Evolutionary conservation across 35 echinoderm and acorn worm species (phyloP), one percentile per base, ranked within the genome.

Genomic region (Eucidaris tribuloides): DNA sequence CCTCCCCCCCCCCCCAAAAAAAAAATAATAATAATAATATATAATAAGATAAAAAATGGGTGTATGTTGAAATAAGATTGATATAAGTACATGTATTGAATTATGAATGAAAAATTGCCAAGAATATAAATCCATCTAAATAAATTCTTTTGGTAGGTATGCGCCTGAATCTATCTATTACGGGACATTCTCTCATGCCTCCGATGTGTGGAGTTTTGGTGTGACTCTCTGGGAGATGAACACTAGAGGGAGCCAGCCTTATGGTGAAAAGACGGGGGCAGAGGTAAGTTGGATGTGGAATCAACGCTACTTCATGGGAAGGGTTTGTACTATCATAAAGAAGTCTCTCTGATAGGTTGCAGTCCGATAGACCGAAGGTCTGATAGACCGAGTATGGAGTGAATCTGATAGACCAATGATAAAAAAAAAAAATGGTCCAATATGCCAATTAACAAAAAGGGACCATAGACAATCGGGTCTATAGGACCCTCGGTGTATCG

Each of bases 101-200:
- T n/a, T n/a, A n/a, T n/a, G n/a, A n/a, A n/a, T n/a, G n/a, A n/a
- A n/a, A n/a, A n/a, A n/a, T n/a, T n/a, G n/a, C n/a, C n/a, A n/a
- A n/a, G n/a, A n/a, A n/a, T n/a, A n/a, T n/a, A n/a, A n/a, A n/a
- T n/a, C n/a, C n/a, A n/a, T n/a, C n/a, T n/a, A n/a, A n/a, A n/a
- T n/a, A n/a, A n/a, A n/a, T n/a, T n/a, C n/a, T n/a, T n/a, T n/a
- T n/a, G n/a, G n/a, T 40, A 99, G 86, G 96, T 99, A 99, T 78
- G 95, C 95, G 3, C 95, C 95, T 17, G 95, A 98, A 70, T 93
- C 91, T 20, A 99, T 99, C 82, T 99, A 99, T 50, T 99, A 92
- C 42, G 96, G 96, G 0, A 93, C 86, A 4, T 99, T 99, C 65
- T 99, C 96, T 9, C 96, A 99, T 76, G 83, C 91, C 19, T 93